These are phyloP conservation scores for Elysia crispata DNA, from an alignment of 2,888 invertebrate genomes.

Conservation along the genomic window DNA sequence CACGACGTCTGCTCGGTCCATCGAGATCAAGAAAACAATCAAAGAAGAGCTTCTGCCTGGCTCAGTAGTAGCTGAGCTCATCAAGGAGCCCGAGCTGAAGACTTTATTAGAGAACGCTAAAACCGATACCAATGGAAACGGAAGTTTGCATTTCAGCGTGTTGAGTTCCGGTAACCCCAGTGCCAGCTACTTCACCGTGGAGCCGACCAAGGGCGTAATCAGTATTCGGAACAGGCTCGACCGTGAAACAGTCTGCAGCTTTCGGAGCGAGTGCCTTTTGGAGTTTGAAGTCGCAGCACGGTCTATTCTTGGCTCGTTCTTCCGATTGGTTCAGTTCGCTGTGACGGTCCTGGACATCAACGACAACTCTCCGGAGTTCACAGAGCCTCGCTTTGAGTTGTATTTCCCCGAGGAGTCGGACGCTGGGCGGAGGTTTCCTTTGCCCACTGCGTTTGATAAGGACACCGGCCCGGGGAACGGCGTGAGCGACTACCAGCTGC, in stretches of 20 bases:
- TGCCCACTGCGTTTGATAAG: conserved; percentile 51
- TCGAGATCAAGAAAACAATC: conserved; percentile 45
- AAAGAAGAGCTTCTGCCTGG: conserved; percentile 49
- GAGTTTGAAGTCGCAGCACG: conserved; percentile 47
- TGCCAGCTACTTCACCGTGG: conserved; percentile 45
- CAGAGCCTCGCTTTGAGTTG: conserved; percentile 44
- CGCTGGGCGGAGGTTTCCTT: conserved; percentile 40
- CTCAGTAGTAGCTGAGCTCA: conserved; percentile 38
- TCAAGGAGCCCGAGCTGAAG: conserved; percentile 44
- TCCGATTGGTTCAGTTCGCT: conserved; percentile 43
- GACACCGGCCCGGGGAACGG: conserved; percentile 50
- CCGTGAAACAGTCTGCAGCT: conserved; percentile 52
- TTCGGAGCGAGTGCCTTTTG: conserved; percentile 44
- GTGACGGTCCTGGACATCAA: conserved; percentile 49
- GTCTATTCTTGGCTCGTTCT: conserved; percentile 44
- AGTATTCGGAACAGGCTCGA: conserved; percentile 44
- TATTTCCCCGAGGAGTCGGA: conserved; percentile 47
- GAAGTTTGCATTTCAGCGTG: conserved; percentile 45
- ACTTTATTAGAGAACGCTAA: not conserved
- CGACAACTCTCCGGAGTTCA: conserved; percentile 54
- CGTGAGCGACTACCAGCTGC: conserved; percentile 36
- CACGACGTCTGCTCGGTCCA: conserved; percentile 17
- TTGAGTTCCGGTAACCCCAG: conserved; percentile 47
- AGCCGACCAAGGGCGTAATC: conserved; percentile 37
- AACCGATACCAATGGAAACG: not conserved